phyloP scores from a whole-genome alignment of 2,888 invertebrate species.

The Cremastinae sp. region DNA sequence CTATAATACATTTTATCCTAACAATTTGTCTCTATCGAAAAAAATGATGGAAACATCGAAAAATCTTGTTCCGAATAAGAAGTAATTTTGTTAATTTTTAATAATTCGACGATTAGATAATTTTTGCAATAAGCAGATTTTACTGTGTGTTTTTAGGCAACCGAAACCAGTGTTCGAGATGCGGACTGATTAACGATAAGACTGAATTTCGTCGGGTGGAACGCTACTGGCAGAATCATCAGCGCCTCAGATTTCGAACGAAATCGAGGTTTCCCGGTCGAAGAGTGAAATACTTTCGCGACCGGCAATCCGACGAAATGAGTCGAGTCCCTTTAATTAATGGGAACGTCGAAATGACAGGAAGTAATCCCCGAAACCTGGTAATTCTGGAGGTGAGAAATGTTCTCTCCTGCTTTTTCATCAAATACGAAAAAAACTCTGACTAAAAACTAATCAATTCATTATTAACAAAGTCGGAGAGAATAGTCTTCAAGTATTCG shows the following conservation, averaged over 20 bases:
- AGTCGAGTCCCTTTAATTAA: slow-evolving; percentile 68
- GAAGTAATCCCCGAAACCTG: slow-evolving; percentile 61
- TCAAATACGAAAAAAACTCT: neutral
- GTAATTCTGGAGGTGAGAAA: slow-evolving; percentile 72
- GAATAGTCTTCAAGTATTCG: too few relatives aligned
- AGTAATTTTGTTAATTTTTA: neutral
- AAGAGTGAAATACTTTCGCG: slow-evolving; percentile 45
- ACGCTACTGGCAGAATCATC: slow-evolving; percentile 43
- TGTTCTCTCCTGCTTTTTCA: neutral
- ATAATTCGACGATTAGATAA: too few relatives aligned
- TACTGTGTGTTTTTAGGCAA: slow-evolving; percentile 63
- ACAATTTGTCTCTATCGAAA: too few relatives aligned
- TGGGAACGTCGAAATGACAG: slow-evolving; percentile 46
- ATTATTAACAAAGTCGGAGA: too few relatives aligned
- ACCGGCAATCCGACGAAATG: slow-evolving; percentile 63
- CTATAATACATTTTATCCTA: too few relatives aligned
- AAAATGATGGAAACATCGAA: too few relatives aligned
- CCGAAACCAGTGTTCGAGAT: slow-evolving; percentile 59
- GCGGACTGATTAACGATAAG: slow-evolving; percentile 37
- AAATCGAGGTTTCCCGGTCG: slow-evolving; percentile 51
- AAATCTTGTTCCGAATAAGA: neutral
- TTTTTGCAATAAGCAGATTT: too few relatives aligned
- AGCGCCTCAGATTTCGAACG: slow-evolving; percentile 59
- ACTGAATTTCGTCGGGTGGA: slow-evolving; percentile 41
- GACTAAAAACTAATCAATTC: neutral